Evolutionary conservation across 2,797 vertebrate genomes (phyloP), one percentile per base, ranked within the genome.

Genomic region (Oryzias sinensis): DNA sequence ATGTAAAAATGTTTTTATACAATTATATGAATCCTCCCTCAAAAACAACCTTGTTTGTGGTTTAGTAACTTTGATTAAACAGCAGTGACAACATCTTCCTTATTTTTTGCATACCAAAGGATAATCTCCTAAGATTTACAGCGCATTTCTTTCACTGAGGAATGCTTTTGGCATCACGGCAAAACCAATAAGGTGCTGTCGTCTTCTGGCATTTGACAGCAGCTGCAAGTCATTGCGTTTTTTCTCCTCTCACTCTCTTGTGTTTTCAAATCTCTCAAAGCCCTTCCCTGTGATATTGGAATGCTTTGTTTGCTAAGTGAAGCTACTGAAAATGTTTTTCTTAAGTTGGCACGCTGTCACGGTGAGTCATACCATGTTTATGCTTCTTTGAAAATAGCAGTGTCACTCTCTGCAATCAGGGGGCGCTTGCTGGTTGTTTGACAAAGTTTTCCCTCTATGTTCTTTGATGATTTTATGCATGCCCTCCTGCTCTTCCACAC

Each of bases 301-400:
- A 71, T 43, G 46, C 37, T 53, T 58, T 66, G 49, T 68, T 73
- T 68, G 70, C 41, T 27, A 53, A 72, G 42, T 16, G 20, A 78
- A 69, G 53, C 60, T 47, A 46, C 44, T 9, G 55, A 56, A 70
- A 72, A 48, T 72, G 70, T 70, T 70, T 74, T 78, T 68, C 40
- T 62, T n/a, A 67, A 56, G 62, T 60, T 8, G 6, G 59, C 49
- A 50, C 25, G 33, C 54, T 54, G 65, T 81, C 74, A 72, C 16
- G 16, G 45, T 77, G 77, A 77, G 56, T 82, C 73, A 82, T 5
- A 2, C n/a, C 3, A 37, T 74, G 46, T 82, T 77, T 75, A 61
- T 49, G 18, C n/a, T 59, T 74, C 57, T 75, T 40, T 69, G 14
- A 71, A 67, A 45, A 59, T 44, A 57, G 67, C 62, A 68, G 68